Conservation (phyloP, 2,113 vertebrate genomes). For the Anarhynchus alexandrinus region DNA sequence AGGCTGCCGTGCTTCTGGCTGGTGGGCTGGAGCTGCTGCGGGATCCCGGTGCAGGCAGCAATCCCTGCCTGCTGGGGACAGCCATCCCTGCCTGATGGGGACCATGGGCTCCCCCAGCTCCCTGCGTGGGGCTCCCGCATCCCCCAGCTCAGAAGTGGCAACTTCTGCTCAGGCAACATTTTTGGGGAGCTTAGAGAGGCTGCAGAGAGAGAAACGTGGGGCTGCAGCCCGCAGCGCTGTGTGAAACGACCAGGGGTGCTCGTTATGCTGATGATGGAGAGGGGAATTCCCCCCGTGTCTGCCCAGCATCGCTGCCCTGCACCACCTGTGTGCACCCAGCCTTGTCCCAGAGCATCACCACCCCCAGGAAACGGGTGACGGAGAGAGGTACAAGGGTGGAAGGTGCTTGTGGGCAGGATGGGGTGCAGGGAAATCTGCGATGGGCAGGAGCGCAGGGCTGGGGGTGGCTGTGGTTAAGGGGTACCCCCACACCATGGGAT, state of each 20-base stretch:
- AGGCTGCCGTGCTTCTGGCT: background rate
- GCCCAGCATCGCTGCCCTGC: background rate
- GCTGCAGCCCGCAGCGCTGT: background rate
- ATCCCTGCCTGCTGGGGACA: background rate
- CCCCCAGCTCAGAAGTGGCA: background rate
- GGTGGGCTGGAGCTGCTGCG: background rate
- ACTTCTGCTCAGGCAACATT: background rate
- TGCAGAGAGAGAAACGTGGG: background rate
- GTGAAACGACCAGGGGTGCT: background rate
- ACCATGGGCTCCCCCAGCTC: background rate
- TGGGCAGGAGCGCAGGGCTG: background rate
- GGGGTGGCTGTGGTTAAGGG: background rate
- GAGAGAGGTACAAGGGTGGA: background rate
- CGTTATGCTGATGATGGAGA: accelerated
- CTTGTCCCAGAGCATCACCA: background rate
- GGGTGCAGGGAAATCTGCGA: background rate
- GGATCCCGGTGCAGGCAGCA: background rate
- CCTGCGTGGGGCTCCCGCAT: accelerated
- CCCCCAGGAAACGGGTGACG: accelerated
- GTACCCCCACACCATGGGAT: background rate
- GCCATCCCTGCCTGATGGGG: background rate
- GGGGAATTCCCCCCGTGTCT: accelerated
- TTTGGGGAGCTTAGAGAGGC: background rate
- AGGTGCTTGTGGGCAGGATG: background rate
- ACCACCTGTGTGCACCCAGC: background rate